A percentile compares a stretch with the other conserved stretches of the same genome.
Evolutionary conservation across 2,797 vertebrate species (phyloP).

Genomic region (Microcaecilia unicolor): DNA sequence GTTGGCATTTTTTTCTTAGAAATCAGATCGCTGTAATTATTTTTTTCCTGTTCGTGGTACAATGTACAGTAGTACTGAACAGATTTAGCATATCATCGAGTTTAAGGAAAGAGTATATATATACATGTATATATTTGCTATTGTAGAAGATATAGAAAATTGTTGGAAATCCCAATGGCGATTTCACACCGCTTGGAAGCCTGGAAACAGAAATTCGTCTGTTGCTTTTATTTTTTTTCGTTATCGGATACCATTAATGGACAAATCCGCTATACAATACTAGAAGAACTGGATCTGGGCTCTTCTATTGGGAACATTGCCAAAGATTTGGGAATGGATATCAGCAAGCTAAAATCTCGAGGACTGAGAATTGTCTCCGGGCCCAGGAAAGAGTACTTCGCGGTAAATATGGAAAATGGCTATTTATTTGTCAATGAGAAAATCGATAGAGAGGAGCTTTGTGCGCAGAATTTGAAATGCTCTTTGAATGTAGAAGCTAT

Average conservation of each 20-base stretch:
- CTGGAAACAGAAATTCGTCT: too few species aligned
- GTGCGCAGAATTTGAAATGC: constrained; percentile 21
- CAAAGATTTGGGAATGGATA: constrained; percentile 52
- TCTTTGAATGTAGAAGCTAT: constrained; percentile 27
- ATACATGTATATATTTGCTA: too few species aligned
- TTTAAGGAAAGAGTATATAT: too few species aligned
- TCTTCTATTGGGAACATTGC: constrained; percentile 48
- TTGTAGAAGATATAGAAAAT: too few species aligned
- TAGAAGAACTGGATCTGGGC: constrained; percentile 10
- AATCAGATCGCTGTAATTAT: too few species aligned
- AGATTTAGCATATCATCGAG: too few species aligned
- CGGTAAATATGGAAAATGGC: constrained; percentile 20
- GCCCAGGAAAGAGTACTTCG: constrained; percentile 2
- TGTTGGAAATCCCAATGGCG: too few species aligned
- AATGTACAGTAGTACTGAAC: too few species aligned
- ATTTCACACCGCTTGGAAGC: too few species aligned
- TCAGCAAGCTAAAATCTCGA: constrained; percentile 24
- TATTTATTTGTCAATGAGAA: constrained; percentile 23
- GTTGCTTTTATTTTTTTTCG: too few species aligned
- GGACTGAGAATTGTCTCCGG: constrained; percentile 53
- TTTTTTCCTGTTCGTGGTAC: too few species aligned
- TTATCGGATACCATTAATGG: not conserved
- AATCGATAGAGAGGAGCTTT: constrained; percentile 36
- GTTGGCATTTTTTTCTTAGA: too few species aligned
- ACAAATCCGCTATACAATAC: constrained; percentile 7